Base-by-base conservation (phyloP, 2,797 vertebrate genomes). In the Cyclopterus lumpus region DNA sequence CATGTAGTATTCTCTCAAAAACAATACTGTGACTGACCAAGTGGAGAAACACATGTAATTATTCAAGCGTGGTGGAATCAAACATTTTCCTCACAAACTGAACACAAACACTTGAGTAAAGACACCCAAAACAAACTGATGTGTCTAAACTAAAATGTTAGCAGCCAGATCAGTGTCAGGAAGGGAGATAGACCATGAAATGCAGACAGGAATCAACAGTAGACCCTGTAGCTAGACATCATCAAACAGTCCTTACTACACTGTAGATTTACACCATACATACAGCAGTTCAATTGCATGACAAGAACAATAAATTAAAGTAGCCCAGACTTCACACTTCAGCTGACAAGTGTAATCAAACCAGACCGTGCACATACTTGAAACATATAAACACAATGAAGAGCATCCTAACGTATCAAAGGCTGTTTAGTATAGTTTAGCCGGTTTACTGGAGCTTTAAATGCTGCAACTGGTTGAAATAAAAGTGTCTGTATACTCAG, bases 171-270 rank as follows among this genome's bases (percentile, higher is more conserved):
- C 53, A 36, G 55, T 60, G 73, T 78, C 75, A 71, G 42, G 38
- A 76, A 32, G 15, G 26, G 40, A 62, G 67, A 73, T 38, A 84
- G 75, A 82, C 79, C 61, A 75, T 67, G 24, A 86, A 72, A 69
- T n/a, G 64, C 77, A 90, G 84, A 86, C 85, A 76, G 69, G 81
- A 90, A 78, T 74, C 73, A 75, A 49, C 73, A 72, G 77, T 40
- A 40, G 67, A 53, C 73, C 90, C 81, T 6, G 44, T 20, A 76
- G 83, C 75, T 73, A 48, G 71, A 81, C 57, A 60, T 16, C 69
- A 87, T 89, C 63, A 89, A 83, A 90, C 73, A 65, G 79, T 44
- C 80, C 69, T 40, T 72, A 88, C 81, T 81, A 60, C 84, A 75
- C 46, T 8, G 40, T 20, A 53, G 34, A 85, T 86, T 71, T 82